phyloP scores from a whole-genome alignment of 2,797 vertebrate genomes.

The Pipistrellus nathusii region DNA sequence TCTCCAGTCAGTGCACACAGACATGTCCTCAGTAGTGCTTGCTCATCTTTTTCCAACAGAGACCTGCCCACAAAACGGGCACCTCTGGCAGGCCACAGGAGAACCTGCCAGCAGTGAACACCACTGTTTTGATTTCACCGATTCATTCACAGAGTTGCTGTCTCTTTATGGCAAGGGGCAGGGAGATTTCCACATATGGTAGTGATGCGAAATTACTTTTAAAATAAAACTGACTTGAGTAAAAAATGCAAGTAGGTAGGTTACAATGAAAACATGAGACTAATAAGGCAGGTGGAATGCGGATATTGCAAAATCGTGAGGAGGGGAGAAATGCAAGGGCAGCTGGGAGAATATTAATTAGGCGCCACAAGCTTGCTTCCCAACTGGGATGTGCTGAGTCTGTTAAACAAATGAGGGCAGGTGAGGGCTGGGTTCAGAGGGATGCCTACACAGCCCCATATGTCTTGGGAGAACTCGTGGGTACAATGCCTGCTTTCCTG shows the following conservation, averaged over 20 bases:
- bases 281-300: background rate
- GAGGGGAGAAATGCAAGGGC: background rate
- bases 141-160: background rate
- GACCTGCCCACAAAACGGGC: background rate
- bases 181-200: background rate
- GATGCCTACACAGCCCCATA: background rate
- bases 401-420: background rate
- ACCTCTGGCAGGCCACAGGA: background rate
- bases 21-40: background rate
- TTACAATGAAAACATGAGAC: background rate
- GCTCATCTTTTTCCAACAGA: background rate
- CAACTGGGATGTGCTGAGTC: background rate
- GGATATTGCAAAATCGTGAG: background rate
- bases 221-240: conserved; percentile 2
- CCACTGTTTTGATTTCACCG: background rate
- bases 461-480: rapidly evolving
- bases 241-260: background rate
- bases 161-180: background rate
- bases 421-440: background rate
- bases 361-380: background rate
- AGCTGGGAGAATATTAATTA: background rate
- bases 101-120: rapidly evolving
- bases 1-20: background rate
- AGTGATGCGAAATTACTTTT: background rate
- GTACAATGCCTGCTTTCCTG: background rate